Percentiles rank a stretch among this genome's conserved stretches.
phyloP scores from a whole-genome alignment of 2,797 vertebrate genomes.

The Allobates femoralis region DNA sequence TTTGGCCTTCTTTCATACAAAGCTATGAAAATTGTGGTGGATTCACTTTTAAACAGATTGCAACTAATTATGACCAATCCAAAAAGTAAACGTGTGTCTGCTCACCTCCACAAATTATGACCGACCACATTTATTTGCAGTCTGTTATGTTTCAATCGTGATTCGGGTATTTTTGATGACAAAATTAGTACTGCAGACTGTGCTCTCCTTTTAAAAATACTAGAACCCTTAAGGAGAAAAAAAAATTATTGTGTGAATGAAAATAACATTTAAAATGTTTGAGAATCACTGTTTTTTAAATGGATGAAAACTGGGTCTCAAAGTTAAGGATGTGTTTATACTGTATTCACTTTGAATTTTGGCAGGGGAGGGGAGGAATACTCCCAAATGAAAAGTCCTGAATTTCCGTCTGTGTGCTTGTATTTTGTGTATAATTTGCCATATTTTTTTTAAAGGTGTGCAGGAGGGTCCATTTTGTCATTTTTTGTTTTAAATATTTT shows the following conservation, averaged over 20 bases:
- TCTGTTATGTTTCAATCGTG: neutral
- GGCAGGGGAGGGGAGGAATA: constrained; percentile 31
- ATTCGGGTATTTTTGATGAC: neutral
- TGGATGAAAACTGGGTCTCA: neutral
- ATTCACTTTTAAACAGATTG: neutral
- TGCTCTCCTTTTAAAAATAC: neutral
- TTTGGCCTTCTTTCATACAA: neutral
- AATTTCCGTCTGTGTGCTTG: constrained; percentile 66
- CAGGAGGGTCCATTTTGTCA: constrained; percentile 59
- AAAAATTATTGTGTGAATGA: neutral
- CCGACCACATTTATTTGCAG: neutral
- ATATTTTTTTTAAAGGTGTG: constrained; percentile 12
- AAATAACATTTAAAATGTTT: neutral
- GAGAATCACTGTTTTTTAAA: neutral
- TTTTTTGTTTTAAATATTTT: constrained; percentile 19
- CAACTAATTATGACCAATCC: neutral
- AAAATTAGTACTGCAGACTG: neutral
- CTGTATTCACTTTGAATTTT: constrained; percentile 22
- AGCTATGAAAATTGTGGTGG: neutral
- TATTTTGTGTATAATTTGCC: constrained; percentile 66
- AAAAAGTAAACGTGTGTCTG: too few relatives aligned
- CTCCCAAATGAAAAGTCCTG: constrained; percentile 10
- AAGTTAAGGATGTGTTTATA: neutral
- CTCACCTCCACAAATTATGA: neutral
- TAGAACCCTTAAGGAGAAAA: neutral